Conservation (phyloP, 2,113 vertebrate species). For the Serinus canaria region DNA sequence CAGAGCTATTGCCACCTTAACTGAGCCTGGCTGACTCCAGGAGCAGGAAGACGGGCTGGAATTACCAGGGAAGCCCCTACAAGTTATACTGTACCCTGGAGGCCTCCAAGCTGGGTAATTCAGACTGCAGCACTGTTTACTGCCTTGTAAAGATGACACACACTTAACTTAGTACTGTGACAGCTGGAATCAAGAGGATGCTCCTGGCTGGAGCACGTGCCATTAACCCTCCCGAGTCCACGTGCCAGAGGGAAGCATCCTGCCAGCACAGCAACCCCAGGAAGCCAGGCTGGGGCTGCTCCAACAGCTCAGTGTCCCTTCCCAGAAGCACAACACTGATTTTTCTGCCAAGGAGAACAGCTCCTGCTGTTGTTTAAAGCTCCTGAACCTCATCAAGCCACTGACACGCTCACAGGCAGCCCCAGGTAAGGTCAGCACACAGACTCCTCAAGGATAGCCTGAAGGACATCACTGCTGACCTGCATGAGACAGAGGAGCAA, state of each 20-base stretch:
- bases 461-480: background rate
- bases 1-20: background rate
- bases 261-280: background rate
- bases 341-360: background rate
- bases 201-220: background rate
- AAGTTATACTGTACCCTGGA: background rate
- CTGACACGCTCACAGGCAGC: rapidly evolving
- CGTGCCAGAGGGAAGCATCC: background rate
- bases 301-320: background rate
- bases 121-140: background rate
- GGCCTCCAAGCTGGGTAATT: background rate
- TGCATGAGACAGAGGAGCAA: background rate
- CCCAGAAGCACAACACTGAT: background rate
- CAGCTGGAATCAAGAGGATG: background rate
- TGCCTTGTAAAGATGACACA: background rate
- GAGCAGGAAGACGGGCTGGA: background rate
- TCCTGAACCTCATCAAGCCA: background rate
- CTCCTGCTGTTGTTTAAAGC: background rate
- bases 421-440: background rate
- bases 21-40: background rate
- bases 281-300: background rate
- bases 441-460: background rate
- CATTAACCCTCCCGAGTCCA: background rate
- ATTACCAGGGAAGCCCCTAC: background rate
- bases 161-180: background rate